phyloP scores from a whole-genome alignment of 1,140 invertebrate genomes.

The Telenomus remus region DNA sequence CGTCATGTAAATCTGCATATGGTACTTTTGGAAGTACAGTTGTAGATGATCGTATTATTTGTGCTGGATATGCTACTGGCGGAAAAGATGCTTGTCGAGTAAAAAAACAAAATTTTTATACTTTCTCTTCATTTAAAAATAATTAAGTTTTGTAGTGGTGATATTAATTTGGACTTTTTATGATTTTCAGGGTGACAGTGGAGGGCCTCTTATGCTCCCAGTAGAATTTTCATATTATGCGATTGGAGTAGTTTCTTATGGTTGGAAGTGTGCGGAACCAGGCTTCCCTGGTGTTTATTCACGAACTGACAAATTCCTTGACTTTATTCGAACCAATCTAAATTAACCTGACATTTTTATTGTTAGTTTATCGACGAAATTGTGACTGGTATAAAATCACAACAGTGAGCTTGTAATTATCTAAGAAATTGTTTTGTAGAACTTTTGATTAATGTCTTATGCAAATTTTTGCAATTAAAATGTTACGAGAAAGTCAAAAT shows the following conservation, averaged over 20 bases:
- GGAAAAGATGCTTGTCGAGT: constrained; percentile 89
- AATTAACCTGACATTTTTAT: too few relatives aligned
- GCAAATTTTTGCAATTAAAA: too few relatives aligned
- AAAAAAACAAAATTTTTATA: too few relatives aligned
- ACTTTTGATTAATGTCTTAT: too few relatives aligned
- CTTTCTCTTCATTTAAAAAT: too few relatives aligned
- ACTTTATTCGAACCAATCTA: too few relatives aligned
- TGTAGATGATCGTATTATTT: constrained; percentile 82
- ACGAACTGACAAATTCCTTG: constrained; percentile 80
- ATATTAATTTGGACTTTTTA: not conserved
- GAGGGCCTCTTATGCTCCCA: constrained; percentile 85
- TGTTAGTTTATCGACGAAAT: too few relatives aligned
- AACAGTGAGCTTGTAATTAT: too few relatives aligned
- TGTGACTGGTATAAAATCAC: too few relatives aligned
- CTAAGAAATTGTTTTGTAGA: too few relatives aligned
- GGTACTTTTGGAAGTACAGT: constrained; percentile 74
- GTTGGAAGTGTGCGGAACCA: constrained; percentile 82
- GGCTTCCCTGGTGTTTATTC: constrained; percentile 87
- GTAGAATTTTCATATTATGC: constrained; percentile 73
- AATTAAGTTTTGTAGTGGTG: too few relatives aligned
- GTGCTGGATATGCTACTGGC: constrained; percentile 83
- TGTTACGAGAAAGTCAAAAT: too few relatives aligned
- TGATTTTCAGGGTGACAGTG: constrained; percentile 84
- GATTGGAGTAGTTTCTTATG: constrained; percentile 86
- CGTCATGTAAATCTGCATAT: constrained; percentile 79